phyloP scores from a whole-genome alignment of 2,888 invertebrate genomes.

The Latrodectus hesperus region DNA sequence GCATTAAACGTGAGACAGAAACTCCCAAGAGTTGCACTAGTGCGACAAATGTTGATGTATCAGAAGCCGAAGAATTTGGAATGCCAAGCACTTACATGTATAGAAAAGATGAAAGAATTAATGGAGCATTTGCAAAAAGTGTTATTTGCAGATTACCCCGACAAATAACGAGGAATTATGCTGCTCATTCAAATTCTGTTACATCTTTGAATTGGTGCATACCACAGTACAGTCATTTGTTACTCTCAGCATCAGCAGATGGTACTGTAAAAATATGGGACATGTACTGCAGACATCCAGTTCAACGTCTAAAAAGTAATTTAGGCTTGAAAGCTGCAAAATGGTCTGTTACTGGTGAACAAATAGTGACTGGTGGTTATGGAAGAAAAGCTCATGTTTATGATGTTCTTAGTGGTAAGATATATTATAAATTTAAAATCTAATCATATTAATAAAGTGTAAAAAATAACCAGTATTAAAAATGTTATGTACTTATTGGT shows the following conservation, averaged over 20 bases:
- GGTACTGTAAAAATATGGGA: conserved; percentile 74
- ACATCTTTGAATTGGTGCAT: conserved; percentile 47
- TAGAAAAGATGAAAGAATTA: conserved; percentile 25
- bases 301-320: conserved; percentile 10
- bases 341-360: conserved; percentile 73
- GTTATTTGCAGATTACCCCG: conserved; percentile 20
- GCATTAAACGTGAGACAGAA: neutral
- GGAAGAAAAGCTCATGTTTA: conserved; percentile 73
- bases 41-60: neutral
- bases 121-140: neutral
- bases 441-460: no score
- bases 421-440: neutral
- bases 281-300: conserved; percentile 53
- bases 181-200: conserved; percentile 23
- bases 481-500: no score
- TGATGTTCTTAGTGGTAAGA: conserved; percentile 73
- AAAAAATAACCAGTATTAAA: no score
- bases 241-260: conserved; percentile 74
- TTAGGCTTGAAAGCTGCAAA: conserved; percentile 73
- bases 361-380: conserved; percentile 74
- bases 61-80: neutral
- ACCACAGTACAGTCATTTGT: conserved; percentile 72
- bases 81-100: conserved; percentile 8
- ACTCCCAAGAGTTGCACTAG: neutral
- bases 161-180: conserved; percentile 5